phyloP scores from a whole-genome alignment of 2,888 invertebrate genomes.

The Poecilobothrus nobilitatus region DNA sequence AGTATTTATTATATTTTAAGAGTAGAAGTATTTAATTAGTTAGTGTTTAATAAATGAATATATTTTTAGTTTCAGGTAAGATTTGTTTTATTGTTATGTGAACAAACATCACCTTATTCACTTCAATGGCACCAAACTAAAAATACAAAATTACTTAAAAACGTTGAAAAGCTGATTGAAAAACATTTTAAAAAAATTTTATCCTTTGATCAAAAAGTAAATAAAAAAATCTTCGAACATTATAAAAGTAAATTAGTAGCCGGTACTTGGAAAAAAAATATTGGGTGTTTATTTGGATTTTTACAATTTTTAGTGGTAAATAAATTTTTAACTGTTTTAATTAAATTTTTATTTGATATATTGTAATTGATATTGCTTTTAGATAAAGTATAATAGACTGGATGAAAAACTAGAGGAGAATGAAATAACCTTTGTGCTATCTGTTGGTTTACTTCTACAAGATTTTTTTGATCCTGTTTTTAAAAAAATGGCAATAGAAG shows the following conservation, averaged over 20 bases:
- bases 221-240: conserved; percentile 5
- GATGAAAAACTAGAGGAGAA: not conserved
- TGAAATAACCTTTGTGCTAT: conserved; percentile 33
- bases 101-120: conserved; percentile 10
- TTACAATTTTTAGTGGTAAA: conserved; percentile 7
- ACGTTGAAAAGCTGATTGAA: not conserved
- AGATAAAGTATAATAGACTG: not conserved
- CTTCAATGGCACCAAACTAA: conserved; percentile 10
- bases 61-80: not conserved
- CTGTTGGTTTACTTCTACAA: conserved; percentile 35
- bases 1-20: no score
- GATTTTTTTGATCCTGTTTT: conserved; percentile 33
- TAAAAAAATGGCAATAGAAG: conserved; percentile 33
- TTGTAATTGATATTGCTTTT: not conserved
- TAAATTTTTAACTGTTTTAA: not conserved
- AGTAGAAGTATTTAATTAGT: not conserved
- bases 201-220: conserved; percentile 1
- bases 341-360: not conserved
- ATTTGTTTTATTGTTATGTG: conserved; percentile 14
- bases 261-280: conserved; percentile 13
- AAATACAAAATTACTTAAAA: not conserved
- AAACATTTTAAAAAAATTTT: conserved; percentile 11
- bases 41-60: not conserved
- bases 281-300: conserved; percentile 14
- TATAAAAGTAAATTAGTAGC: conserved; percentile 12